A percentile compares a stretch with the other conserved stretches of the same genome.
Evolutionary conservation across 1,140 invertebrate species (phyloP).

Genomic region (Danaus plexippus): DNA sequence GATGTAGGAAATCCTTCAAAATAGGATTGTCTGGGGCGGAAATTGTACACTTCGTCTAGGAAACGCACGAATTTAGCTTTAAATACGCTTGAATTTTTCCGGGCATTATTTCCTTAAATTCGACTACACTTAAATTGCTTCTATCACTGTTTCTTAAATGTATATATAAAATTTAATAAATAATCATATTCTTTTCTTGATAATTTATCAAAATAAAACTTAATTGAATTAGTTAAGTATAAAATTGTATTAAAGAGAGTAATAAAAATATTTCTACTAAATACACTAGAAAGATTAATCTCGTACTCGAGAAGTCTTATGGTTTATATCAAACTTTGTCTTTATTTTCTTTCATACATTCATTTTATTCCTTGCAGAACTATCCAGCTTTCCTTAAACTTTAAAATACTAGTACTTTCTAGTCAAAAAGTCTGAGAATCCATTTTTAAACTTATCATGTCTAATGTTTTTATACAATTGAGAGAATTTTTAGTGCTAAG

Average conservation of each 20-base stretch:
- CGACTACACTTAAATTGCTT: no score
- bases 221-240: no score
- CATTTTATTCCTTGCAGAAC: slow-evolving; percentile 24
- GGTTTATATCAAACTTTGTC: slow-evolving; percentile 24
- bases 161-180: no score
- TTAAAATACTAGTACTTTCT: slow-evolving; percentile 24
- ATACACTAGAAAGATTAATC: slow-evolving; percentile 22
- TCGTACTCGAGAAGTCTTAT: slow-evolving; percentile 21
- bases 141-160: no score
- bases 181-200: no score
- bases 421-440: slow-evolving; percentile 20
- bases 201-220: no score
- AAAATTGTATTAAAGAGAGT: no score
- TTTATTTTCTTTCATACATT: slow-evolving; percentile 25
- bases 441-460: slow-evolving; percentile 23
- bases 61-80: slow-evolving; percentile 24
- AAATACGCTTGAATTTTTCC: not conserved
- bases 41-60: slow-evolving; percentile 31
- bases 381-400: slow-evolving; percentile 25
- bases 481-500: no score
- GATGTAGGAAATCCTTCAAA: slow-evolving; percentile 35
- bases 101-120: no score
- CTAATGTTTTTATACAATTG: slow-evolving; percentile 6
- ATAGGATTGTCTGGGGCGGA: slow-evolving; percentile 36
- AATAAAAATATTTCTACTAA: no score